Evolutionary conservation across 2,113 vertebrate species (phyloP).

Genomic region (Pseudorasbora parva): DNA sequence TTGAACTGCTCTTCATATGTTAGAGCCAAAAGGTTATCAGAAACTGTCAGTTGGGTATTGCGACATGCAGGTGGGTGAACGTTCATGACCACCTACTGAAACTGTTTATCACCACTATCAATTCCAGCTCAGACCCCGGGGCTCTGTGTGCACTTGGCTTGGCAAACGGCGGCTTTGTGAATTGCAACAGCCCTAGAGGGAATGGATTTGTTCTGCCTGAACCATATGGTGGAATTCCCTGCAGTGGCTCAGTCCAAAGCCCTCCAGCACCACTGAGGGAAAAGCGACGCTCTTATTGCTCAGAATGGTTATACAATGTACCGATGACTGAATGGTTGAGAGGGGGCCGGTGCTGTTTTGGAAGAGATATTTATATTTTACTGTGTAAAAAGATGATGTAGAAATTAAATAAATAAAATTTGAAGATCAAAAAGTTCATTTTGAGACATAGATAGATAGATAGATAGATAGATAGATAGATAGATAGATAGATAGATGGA

Average conservation of each 20-base stretch:
- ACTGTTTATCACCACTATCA: slow-evolving; percentile 42
- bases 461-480: too few relatives aligned
- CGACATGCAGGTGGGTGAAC: slow-evolving; percentile 14
- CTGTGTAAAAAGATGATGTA: not conserved
- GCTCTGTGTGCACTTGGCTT: slow-evolving; percentile 9
- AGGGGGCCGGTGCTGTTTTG: not conserved
- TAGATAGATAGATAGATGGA: too few relatives aligned
- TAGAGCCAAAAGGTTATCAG: slow-evolving; percentile 47
- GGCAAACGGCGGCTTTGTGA: not conserved
- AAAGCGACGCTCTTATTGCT: not conserved
- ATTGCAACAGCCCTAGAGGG: slow-evolving; percentile 8
- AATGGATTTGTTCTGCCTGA: slow-evolving; percentile 39
- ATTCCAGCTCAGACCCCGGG: not conserved
- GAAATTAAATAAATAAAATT: too few relatives aligned
- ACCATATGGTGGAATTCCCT: slow-evolving; percentile 50
- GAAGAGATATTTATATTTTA: not conserved
- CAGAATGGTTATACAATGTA: not conserved
- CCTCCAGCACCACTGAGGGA: slow-evolving; percentile 4
- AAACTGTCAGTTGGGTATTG: slow-evolving; percentile 25
- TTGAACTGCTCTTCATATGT: slow-evolving; percentile 19
- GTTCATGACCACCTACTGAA: slow-evolving; percentile 8
- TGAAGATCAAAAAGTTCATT: too few relatives aligned
- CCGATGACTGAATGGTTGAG: not conserved
- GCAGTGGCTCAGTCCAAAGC: slow-evolving; percentile 9
- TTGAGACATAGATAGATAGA: too few relatives aligned